Percentiles rank a stretch among this genome's conserved stretches.
Conservation (phyloP, 2,113 vertebrate genomes). For the Coturnix japonica region DNA sequence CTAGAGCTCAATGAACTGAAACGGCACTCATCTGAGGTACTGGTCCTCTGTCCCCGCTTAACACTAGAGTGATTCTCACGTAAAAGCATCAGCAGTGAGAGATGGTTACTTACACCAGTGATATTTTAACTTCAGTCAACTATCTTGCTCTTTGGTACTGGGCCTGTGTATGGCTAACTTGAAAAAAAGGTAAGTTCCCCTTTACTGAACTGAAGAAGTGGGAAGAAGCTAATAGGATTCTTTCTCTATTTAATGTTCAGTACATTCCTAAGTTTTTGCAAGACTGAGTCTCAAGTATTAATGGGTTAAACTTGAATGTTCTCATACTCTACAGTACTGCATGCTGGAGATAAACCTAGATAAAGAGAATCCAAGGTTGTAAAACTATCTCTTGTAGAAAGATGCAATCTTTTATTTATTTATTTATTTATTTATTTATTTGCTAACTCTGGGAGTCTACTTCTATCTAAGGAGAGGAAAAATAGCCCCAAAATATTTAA, state of each 20-base stretch:
- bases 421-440: no score
- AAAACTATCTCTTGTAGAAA: not conserved
- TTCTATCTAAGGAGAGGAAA: not conserved
- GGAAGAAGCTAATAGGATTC: not conserved
- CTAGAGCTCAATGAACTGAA: not conserved
- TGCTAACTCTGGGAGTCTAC: not conserved
- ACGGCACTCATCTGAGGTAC: not conserved
- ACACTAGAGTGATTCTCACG: not conserved
- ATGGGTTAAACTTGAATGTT: not conserved
- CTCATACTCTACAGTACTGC: not conserved
- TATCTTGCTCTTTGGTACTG: not conserved
- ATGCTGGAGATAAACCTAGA: not conserved
- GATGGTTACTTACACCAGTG: rapidly evolving
- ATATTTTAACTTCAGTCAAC: not conserved
- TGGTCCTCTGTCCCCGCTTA: rapidly evolving
- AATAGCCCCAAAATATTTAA: no score
- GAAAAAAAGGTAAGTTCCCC: not conserved
- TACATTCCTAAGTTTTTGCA: not conserved
- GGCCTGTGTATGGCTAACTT: not conserved
- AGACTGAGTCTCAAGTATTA: not conserved
- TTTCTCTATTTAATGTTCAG: not conserved
- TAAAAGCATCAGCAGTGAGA: rapidly evolving
- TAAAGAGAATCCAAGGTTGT: not conserved
- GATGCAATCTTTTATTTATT: not conserved
- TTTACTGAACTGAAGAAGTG: not conserved